A percentile compares a stretch with the other conserved stretches of the same genome.
These are phyloP conservation scores for Hapalemur alaotrensis DNA, from an alignment of 2,797 vertebrate genomes.

Conservation along the genomic window DNA sequence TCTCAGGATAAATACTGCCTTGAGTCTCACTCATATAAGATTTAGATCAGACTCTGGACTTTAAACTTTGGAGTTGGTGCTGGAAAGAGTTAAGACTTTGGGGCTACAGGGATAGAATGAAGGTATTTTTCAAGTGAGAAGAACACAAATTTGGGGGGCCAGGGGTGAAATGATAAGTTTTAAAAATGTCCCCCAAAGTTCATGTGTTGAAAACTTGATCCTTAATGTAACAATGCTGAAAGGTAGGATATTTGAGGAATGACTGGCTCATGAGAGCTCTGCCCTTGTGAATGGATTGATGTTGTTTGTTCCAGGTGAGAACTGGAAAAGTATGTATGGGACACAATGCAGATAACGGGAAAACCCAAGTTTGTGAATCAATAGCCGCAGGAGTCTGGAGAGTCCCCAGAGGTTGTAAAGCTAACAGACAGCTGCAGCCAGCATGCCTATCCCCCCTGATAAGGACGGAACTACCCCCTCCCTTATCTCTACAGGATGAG, in stretches of 20 bases:
- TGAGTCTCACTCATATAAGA: not conserved
- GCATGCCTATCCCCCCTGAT: too few relatives aligned
- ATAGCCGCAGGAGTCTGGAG: too few relatives aligned
- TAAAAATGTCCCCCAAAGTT: not conserved
- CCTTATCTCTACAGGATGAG: too few relatives aligned
- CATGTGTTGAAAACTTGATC: not conserved
- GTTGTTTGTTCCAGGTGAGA: too few relatives aligned
- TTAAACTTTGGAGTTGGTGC: not conserved
- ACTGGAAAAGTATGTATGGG: too few relatives aligned
- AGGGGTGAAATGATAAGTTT: not conserved
- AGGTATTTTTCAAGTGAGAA: not conserved
- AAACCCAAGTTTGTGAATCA: too few relatives aligned
- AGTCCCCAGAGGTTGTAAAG: too few relatives aligned
- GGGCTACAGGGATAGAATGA: not conserved
- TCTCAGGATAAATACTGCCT: not conserved
- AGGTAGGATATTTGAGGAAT: not conserved
- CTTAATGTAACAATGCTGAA: not conserved
- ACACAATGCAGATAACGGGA: too few relatives aligned
- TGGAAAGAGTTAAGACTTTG: not conserved
- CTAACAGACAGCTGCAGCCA: too few relatives aligned
- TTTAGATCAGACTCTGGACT: not conserved
- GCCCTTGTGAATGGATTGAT: not conserved
- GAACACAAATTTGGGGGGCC: not conserved
- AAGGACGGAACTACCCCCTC: too few relatives aligned
- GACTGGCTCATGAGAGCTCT: not conserved